Base-by-base conservation (phyloP, 2,888 invertebrate species). In the Calephelis perditalis region DNA sequence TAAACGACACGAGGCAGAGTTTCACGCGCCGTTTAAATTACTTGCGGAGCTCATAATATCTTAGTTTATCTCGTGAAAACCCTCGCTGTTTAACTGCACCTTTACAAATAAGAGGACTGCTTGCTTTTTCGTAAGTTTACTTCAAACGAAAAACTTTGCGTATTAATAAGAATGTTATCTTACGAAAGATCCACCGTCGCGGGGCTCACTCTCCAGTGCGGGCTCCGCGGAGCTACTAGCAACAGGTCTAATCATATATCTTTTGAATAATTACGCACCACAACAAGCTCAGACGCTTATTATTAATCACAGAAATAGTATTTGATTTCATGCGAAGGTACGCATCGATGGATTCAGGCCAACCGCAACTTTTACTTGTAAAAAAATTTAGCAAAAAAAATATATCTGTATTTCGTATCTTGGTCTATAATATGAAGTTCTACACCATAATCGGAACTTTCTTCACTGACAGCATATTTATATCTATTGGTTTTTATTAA, bases 201-300 rank as follows among this genome's bases (percentile, higher is more conserved):
- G 84, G 92, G 94, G 93, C 75, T 93, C 94, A 72, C 92, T 82
- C 68, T 91, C 91, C 79, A 91, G 91, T 71, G 82, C 76, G 73
- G 88, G 89, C 67, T 91, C 91, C 55, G 75, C 84, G 68, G 93
- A 94, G 78, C 94, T 95, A 72, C 94, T 95, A 68, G 92, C 92
- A 75, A 91, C 93, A 86, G 94, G 94, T 87, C 92, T 91, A 70
- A 92, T 91, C 71, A 89, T 91, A 69, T 61, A 68, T 81, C 60
- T 63, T 65, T 70, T 68, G 56, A 57, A 9, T 47, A 15, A 36
- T 62, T 55, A 58, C 57, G 62, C 59, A 61, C 56, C 68, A 66
- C 64, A 61, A 59, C 62, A 61, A 45, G 56, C 5, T 58, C 62
- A 63, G 61, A 63, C 64, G 11, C 36, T 43, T 8, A 35, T 54